These are phyloP conservation scores for Aphelocoma californica DNA, from an alignment of 2,797 vertebrate genomes.

Conservation along the genomic window DNA sequence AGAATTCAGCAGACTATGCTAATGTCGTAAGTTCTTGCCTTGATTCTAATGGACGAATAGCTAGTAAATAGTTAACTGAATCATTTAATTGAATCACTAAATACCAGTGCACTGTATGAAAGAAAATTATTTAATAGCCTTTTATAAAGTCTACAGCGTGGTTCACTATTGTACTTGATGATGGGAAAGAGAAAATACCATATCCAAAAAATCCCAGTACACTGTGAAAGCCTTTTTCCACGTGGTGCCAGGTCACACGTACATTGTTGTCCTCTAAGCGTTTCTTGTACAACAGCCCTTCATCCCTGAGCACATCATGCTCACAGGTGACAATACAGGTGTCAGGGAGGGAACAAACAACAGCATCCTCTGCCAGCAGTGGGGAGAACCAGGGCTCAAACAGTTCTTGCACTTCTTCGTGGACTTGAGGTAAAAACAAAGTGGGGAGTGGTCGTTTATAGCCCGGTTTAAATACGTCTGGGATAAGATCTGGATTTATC, in stretches of 20 bases:
- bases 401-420: not conserved
- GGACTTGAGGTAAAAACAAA: not conserved
- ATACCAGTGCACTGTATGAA: not conserved
- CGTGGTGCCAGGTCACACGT: not conserved
- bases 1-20: not conserved
- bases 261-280: not conserved
- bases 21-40: not conserved
- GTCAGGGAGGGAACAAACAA: not conserved
- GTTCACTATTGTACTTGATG: not conserved
- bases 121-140: not conserved
- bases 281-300: slow-evolving; percentile 19
- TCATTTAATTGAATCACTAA: not conserved
- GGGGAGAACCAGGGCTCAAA: not conserved
- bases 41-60: not conserved
- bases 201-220: not conserved
- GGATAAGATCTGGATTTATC: slow-evolving; percentile 29
- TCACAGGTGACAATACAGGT: slow-evolving; percentile 23
- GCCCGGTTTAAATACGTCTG: not conserved
- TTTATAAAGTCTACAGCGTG: not conserved
- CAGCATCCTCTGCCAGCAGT: slow-evolving; percentile 4
- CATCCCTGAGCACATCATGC: slow-evolving; percentile 16
- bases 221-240: not conserved
- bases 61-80: not conserved
- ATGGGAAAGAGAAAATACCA: slow-evolving; percentile 34
- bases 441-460: not conserved